These are phyloP conservation scores for Falco punctatus DNA, from an alignment of 2,113 vertebrate species.

Conservation along the genomic window DNA sequence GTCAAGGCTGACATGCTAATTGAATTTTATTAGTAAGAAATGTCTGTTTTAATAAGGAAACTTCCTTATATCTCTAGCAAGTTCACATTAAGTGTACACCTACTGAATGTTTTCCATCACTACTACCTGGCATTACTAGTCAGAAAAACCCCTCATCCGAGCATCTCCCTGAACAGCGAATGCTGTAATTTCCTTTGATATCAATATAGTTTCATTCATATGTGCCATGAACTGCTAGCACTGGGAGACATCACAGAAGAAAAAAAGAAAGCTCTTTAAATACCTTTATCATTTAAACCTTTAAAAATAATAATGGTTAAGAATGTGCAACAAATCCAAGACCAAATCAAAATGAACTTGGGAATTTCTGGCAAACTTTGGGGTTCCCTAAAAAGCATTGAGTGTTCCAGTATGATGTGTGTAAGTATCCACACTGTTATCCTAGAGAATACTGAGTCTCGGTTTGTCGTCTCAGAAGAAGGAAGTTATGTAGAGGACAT, in stretches of 20 bases:
- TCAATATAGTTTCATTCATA: neutral
- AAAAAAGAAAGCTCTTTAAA: neutral
- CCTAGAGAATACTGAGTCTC: neutral
- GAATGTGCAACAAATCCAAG: neutral
- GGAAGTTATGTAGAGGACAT: neutral
- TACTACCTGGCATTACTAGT: neutral
- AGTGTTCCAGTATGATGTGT: neutral
- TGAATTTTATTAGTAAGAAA: conserved; percentile 38
- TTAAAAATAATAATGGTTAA: neutral
- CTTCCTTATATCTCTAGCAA: conserved; percentile 31
- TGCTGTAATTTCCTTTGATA: neutral
- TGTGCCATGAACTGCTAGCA: neutral
- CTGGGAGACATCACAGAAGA: neutral
- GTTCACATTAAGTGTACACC: neutral
- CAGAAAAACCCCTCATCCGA: neutral
- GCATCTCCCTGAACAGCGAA: neutral
- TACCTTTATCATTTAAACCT: neutral
- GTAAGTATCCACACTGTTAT: neutral
- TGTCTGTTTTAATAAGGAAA: conserved; percentile 29
- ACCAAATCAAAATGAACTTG: neutral
- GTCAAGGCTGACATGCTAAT: conserved; percentile 49
- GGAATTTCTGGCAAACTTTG: neutral
- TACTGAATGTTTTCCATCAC: neutral
- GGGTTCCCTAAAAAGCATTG: neutral
- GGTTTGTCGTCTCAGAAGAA: neutral